Base-by-base conservation (phyloP, 2,797 vertebrate species). In the Pitangus sulphuratus region DNA sequence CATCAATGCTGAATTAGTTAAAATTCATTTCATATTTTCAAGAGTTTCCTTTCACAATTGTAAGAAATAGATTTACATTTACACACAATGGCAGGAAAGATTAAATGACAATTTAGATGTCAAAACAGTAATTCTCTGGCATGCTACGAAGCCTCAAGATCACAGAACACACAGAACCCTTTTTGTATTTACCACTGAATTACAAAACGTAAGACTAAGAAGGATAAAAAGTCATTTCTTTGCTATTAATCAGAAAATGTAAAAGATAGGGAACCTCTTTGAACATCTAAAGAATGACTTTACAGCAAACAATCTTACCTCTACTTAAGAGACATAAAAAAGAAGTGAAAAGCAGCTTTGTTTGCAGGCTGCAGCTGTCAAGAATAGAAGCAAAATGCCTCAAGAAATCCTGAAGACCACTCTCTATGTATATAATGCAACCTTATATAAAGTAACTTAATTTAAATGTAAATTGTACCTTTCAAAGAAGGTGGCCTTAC, bases 71-170 rank as follows among this genome's bases (percentile, higher is more conserved):
- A 48, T 85, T 64, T 85, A 75, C 48, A 50, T 28, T 25, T 20
- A 57, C 14, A 51, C 31, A 75, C 60, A 81, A 90, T 33, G 37
- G 40, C 30, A 68, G 20, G 60, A 83, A 90, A 85, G 69, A 91
- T 66, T 91, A 92, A 89, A 69, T 42, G 54, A 74, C 56, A 94
- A 94, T 68, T 87, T 57, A 81, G 37, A 64, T 88, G 91, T 91
- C 87, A 95, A 88, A 96, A 88, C 57, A 88, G 44, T 86, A 84
- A 81, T 94, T 94, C 42, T 54, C 57, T 65, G 45, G 53, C 21
- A 75, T 50, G 44, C 18, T 65, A 21, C 22, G 28, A 89, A 68
- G 30, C 53, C 48, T 90, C 64, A 70, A 53, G 81, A 92, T 93
- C 92, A 96, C 60, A 85, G 62, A 90, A 26, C 37, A 66, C 11